These are phyloP conservation scores for Otocyon megalotis DNA, from an alignment of 2,113 vertebrate species.

Conservation along the genomic window DNA sequence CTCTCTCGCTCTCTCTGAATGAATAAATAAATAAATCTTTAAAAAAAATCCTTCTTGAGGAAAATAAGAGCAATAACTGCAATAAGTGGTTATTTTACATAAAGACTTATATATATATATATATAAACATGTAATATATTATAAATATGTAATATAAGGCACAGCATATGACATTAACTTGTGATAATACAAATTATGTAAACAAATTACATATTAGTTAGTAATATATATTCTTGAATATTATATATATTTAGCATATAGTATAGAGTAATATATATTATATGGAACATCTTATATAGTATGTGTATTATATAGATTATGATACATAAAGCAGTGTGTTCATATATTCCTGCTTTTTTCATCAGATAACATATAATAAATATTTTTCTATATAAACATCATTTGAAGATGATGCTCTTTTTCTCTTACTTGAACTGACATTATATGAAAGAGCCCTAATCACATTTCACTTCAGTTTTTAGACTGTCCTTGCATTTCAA, in stretches of 20 bases:
- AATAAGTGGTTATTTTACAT: background rate
- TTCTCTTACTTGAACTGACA: slow-evolving; percentile 15
- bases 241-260: background rate
- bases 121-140: background rate
- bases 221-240: background rate
- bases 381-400: background rate
- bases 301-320: background rate
- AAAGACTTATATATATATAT: background rate
- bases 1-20: too few relatives aligned
- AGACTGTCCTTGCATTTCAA: background rate
- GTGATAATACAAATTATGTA: background rate
- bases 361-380: background rate
- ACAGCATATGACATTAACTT: background rate
- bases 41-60: background rate
- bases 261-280: background rate
- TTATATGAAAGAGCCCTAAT: slow-evolving; percentile 15
- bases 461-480: slow-evolving; percentile 18
- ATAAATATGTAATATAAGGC: background rate
- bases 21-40: too few relatives aligned
- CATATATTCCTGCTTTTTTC: slow-evolving; percentile 29
- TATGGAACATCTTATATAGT: background rate
- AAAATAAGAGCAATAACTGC: background rate
- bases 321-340: background rate
- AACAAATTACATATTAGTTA: background rate
- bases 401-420: background rate